Evolutionary conservation across 2,888 invertebrate species (phyloP), one percentile per base, ranked within the genome.

Genomic region (Pristionchus exspectatus): DNA sequence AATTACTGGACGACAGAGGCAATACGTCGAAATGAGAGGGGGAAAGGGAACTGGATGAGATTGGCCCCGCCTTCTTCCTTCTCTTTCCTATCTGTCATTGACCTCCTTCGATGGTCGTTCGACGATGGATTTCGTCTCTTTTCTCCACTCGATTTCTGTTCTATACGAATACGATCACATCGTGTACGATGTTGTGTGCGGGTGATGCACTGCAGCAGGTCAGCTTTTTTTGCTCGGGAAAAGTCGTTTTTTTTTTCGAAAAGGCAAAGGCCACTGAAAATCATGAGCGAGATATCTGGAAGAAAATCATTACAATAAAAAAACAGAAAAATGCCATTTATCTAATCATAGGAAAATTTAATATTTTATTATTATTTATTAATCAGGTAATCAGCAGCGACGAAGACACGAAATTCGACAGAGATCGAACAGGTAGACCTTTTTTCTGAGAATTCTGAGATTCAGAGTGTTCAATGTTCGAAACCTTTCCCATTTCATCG

Each of bases 141-240:
- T 88, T 88, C 88, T 88, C 88, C 3, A 16, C 88, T 56, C 88
- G 88, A 54, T 88, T 56, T 38, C 88, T 88, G 7, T 33, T 88
- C 30, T 88, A 88, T 59, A 88, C 88, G 9, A 88, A 88, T 24
- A 88, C 88, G 24, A 30, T 56, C 77, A 88, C 77, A 7, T 88
- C 74, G 14, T 72, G 72, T 18, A 44, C 88, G 9, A 54, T 88
- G 54, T 24, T 88, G 54, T 54, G 88, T 59, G 59, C 88, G 5
- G 88, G 56, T 4, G 88, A 88, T 88, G 30, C 50, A 21, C 56
- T 88, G 30, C 74, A 88, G 14, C 88, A 88, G 87, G 87, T 87
- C 44, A 9, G 10, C 0, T 1, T 50, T 50, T 33, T 44, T 14
- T 33, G 24, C n/a, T 72, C 5, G 38, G 38, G 38, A 38, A 38